Base-by-base conservation (phyloP, 1,140 invertebrate species). In the Lethrus apterus region DNA sequence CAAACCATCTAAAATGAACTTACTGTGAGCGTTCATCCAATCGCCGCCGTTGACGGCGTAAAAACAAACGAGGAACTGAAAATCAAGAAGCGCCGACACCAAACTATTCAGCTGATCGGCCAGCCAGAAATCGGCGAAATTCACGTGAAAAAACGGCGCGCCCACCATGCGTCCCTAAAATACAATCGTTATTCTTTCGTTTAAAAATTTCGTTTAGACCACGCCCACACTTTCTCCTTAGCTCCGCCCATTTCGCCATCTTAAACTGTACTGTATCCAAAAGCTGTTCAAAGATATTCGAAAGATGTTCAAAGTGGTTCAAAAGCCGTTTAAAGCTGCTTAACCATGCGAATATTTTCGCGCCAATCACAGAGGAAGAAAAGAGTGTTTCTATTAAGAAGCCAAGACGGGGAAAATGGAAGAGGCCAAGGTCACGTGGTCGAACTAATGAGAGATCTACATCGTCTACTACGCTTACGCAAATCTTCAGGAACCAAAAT, bases 61-160 rank as follows among this genome's bases (percentile, higher is more conserved):
- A 63, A 89, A 90, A 47, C 86, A 87, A 2, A 90, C 67, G 43
- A 98, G 80, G 70, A 89, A 99, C 55, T 98, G 90, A 56, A 98
- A 84, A 70, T 99, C 97, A 1, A 93, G 68, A 44, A 99, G 81
- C 1, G 89, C 85, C 0, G 84, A 85, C 1, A 82, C 83, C 31
- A 99, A 73, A 50, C 92, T 97, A 63, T 97, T 99, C 52, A 98
- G 75, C 67, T 99, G 97, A 76, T 99, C 97, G 20, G 93, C 96
- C 56, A 99, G 77, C 97, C 97, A 99, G 78, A 99, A 99, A 72
- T 99, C 96, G 19, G 96, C 93, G 69, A 99, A 99, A 32, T 87
- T 83, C 3, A 99, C 96, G 60, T 89, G 89, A 51, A 89, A 87
- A 61, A 98, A 96, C 26, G 96, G 96, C 0, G 95, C 89, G 11